These are phyloP conservation scores for Slavum lentiscoides DNA, from an alignment of 2,888 invertebrate species.

Conservation along the genomic window DNA sequence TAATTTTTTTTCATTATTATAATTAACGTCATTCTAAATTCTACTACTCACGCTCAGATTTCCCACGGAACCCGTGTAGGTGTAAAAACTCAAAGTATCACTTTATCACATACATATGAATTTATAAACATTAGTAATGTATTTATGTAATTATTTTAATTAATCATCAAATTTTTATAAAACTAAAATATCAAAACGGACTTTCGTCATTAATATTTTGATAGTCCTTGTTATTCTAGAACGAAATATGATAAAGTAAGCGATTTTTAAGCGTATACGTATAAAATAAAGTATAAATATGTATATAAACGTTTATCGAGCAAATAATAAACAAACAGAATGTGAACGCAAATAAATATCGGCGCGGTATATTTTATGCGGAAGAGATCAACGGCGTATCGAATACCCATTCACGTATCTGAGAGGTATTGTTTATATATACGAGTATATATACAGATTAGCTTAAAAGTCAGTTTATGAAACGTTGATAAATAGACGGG, in stretches of 20 bases:
- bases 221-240: too few relatives aligned
- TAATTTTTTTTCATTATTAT: too few relatives aligned
- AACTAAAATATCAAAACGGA: too few relatives aligned
- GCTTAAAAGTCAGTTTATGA: conserved; percentile 49
- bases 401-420: neutral
- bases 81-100: too few relatives aligned
- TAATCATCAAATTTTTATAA: too few relatives aligned
- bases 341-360: conserved; percentile 6
- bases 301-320: neutral
- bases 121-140: too few relatives aligned
- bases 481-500: conserved; percentile 50
- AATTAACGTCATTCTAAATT: too few relatives aligned
- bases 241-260: neutral
- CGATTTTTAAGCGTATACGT: neutral
- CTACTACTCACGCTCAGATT: too few relatives aligned
- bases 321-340: conserved; percentile 1
- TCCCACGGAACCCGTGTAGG: too few relatives aligned
- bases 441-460: neutral
- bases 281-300: neutral
- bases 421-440: conserved; percentile 23
- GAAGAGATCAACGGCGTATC: conserved; percentile 1
- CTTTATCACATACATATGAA: too few relatives aligned
- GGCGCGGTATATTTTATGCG: conserved; percentile 12
- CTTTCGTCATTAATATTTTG: too few relatives aligned
- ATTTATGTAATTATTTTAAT: too few relatives aligned